Percentiles rank a stretch among this genome's conserved stretches.
phyloP scores from a whole-genome alignment of 2,888 invertebrate genomes.

The Camptogramma bilineatum region DNA sequence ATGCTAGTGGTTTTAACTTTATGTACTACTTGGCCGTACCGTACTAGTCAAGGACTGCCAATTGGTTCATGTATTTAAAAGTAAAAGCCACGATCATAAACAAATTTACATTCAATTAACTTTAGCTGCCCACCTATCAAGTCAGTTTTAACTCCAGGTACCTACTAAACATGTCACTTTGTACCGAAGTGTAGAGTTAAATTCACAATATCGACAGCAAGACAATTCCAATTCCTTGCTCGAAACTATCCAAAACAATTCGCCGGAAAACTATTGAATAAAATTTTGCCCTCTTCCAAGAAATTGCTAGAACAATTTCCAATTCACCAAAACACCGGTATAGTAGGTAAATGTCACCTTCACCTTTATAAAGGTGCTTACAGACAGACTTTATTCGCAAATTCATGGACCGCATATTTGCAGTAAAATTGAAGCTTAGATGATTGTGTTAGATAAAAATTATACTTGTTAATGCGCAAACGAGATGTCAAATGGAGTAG shows the following conservation, averaged over 20 bases:
- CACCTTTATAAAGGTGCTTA: background rate
- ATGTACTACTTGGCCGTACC: no score
- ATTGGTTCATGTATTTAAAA: no score
- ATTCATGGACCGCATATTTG: conserved; percentile 6
- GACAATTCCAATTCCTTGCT: conserved; percentile 20
- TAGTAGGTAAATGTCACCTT: conserved; percentile 22
- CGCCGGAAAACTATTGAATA: conserved; percentile 7
- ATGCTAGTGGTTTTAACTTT: no score
- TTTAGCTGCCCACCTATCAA: background rate
- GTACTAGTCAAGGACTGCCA: no score
- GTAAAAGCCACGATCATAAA: no score
- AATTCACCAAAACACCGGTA: conserved; percentile 19
- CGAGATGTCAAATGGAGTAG: background rate
- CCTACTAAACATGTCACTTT: background rate
- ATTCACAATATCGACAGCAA: conserved; percentile 15
- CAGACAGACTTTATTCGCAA: conserved; percentile 5
- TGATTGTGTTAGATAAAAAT: background rate
- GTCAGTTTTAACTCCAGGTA: background rate
- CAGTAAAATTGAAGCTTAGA: background rate
- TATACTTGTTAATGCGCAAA: background rate
- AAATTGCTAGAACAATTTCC: conserved; percentile 25
- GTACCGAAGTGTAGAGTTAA: conserved; percentile 6
- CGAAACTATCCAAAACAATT: conserved; percentile 19
- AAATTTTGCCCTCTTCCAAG: conserved; percentile 5
- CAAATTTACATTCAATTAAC: background rate